Conservation (phyloP, 2,888 invertebrate genomes). For the Hypsopygia costalis region DNA sequence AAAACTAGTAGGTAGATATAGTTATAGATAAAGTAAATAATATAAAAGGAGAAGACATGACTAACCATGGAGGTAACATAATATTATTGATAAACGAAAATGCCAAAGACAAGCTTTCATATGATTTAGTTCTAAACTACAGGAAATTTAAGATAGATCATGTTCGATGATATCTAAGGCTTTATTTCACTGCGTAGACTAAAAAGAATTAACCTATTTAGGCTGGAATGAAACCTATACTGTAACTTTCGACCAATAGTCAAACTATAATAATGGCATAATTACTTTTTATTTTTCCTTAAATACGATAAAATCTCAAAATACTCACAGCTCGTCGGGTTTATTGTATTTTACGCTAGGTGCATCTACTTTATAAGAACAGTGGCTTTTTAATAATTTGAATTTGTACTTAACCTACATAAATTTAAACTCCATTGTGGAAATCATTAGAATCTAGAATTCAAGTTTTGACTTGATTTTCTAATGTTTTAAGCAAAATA, state of each 20-base stretch:
- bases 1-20: constrained; percentile 22
- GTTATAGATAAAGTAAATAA: constrained; percentile 13
- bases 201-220: constrained; percentile 66
- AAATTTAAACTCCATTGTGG: constrained; percentile 55
- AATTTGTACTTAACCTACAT: constrained; percentile 78
- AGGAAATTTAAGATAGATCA: constrained; percentile 30
- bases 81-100: constrained; percentile 8
- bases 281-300: constrained; percentile 58
- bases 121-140: constrained; percentile 45
- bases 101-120: constrained; percentile 33
- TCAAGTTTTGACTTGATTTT: constrained; percentile 39
- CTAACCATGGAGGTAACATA: constrained; percentile 23
- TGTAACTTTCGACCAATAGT: constrained; percentile 56
- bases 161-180: constrained; percentile 59
- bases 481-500: constrained; percentile 27
- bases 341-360: constrained; percentile 78
- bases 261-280: constrained; percentile 53
- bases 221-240: constrained; percentile 68
- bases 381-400: constrained; percentile 78
- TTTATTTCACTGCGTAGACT: constrained; percentile 50
- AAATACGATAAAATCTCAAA: constrained; percentile 80
- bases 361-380: constrained; percentile 80
- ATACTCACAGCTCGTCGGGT: constrained; percentile 80
- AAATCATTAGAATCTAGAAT: constrained; percentile 47
- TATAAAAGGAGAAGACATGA: constrained; percentile 17